Evolutionary conservation across 2,888 invertebrate genomes (phyloP), one percentile per base, ranked within the genome.

Genomic region (Lasius fuliginosus): DNA sequence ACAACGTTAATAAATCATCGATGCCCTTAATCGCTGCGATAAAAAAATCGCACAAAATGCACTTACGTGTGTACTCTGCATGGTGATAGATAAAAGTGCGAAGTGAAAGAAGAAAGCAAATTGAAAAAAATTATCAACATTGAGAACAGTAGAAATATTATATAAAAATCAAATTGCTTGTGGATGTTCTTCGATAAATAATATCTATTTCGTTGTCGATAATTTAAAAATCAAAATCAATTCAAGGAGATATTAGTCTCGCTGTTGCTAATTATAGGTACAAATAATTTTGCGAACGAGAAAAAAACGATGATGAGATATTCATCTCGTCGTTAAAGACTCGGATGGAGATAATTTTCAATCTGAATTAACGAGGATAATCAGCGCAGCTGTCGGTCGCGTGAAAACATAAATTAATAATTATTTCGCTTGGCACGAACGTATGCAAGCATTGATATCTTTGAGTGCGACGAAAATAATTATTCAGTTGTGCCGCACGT

Each of bases 311-410:
- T 53, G 49, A 33, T 3, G 36, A 40, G 56, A 65, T 65, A 65
- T 42, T 30, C 40, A 40, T 40, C 12, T 40, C 53, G 46, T 23
- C 11, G 27, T 46, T 23, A 2, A 53, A 40, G 33, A 53, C 1
- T 36, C 8, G 8, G 12, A 56, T 12, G 5, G n/a, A 11, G 9
- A 33, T 30, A 11, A 58, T 40, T 40, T 30, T 5, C 40, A 36
- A 58, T n/a, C 9, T 18, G 23, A 77, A 40, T 12, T 40, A n/a
- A 65, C 56, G n/a, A 67, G 40, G 12, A 67, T 77, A 77, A 77
- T 77, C 15, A 64, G 27, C 12, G 46, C 62, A 36, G 1, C 12
- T 30, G 11, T 30, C 30, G 30, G 18, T 49, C 46, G 74, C 56
- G 33, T 23, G 23, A 56, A 36, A 74, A 62, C 60, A 27, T 6